Evolutionary conservation across 2,888 invertebrate genomes (phyloP), one percentile per base, ranked within the genome.

Genomic region (Apotomis betuletana): DNA sequence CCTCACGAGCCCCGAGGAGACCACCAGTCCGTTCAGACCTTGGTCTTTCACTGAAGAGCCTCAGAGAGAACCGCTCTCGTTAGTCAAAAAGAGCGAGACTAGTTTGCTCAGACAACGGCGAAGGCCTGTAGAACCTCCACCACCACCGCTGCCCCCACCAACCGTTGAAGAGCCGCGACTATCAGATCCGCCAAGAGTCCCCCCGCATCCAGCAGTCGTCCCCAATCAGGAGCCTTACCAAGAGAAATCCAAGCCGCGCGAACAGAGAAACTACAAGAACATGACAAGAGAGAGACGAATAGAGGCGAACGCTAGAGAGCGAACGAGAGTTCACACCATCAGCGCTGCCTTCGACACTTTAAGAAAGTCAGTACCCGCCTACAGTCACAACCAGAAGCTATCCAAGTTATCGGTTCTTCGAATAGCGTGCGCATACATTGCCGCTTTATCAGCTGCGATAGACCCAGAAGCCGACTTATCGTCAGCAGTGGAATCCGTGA

Each of bases 341-440:
- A 98, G 98, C 82, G 98, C 98, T 0, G 98, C 98, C 0, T 99
- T 98, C 85, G 98, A 99, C 77, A 97, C 97, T 0, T 91, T 99
- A 9, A 94, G 98, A 59, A 94, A 94, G 74, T 94, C 98, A 0
- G 96, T 99, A 58, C 98, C 98, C 3, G 96, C 98, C 0, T 98
- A 98, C 87, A 98, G 98, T 57, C 96, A 98, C 86, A 97, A 97
- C 84, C 98, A 98, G 89, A 98, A 98, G 89, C 94, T 99, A 38
- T 98, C 98, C 0, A 99, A 99, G 85, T 90, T 99, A 67, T 98
- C 98, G 0, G 98, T 99, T 13, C 88, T 99, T 74, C 95, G 98
- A 90, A 98, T 98, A 86, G 98, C 98, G 3, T 98, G 98, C 87
- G 97, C 97, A 74, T 99, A 99, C 90, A 98, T 99, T 75, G 94